phyloP scores from a whole-genome alignment of 2,113 vertebrate species.

The Psammodynastes pulverulentus region DNA sequence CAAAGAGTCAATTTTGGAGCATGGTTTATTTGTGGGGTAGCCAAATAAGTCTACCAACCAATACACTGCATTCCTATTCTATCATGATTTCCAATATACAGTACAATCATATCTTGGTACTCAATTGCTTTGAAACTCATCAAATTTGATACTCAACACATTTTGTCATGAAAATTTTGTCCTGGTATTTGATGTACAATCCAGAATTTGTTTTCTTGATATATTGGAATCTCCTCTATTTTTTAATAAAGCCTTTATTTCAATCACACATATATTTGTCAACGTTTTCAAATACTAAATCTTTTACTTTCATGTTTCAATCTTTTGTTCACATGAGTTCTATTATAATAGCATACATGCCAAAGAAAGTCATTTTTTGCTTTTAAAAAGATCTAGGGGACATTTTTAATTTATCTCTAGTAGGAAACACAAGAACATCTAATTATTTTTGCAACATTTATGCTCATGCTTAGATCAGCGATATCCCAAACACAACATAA shows the following conservation, averaged over 20 bases:
- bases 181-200: neutral
- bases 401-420: conserved; percentile 3
- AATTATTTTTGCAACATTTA: conserved; percentile 8
- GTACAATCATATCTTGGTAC: neutral
- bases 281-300: neutral
- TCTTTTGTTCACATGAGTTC: neutral
- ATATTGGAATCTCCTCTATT: neutral
- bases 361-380: conserved; percentile 1
- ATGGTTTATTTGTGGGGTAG: neutral
- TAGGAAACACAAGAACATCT: neutral
- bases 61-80: neutral
- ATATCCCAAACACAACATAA: neutral
- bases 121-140: neutral
- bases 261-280: neutral
- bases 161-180: neutral
- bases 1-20: neutral
- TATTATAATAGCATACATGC: conserved; percentile 1
- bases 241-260: neutral
- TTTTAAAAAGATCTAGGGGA: neutral
- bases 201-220: neutral
- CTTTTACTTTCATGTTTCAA: neutral
- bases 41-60: neutral
- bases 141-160: neutral
- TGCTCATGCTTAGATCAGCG: neutral
- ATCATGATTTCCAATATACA: neutral